phyloP scores from a whole-genome alignment of 2,797 vertebrate genomes.

The Sebastes taczanowskii region DNA sequence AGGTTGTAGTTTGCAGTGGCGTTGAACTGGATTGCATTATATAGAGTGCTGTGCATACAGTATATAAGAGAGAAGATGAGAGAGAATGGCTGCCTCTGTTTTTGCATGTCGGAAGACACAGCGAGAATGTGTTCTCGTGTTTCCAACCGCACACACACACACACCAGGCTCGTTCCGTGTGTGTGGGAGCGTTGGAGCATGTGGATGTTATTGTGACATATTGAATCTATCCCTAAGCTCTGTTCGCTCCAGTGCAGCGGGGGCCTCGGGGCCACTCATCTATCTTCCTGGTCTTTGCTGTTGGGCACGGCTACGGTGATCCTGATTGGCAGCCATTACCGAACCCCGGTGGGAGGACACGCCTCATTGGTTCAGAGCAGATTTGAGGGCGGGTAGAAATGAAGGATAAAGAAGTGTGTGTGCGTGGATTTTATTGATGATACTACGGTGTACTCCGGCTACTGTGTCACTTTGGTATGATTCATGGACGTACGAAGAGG shows the following conservation, averaged over 20 bases:
- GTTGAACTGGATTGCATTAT: neutral
- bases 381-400: constrained; percentile 59
- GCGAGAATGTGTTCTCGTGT: neutral
- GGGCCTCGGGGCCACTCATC: constrained; percentile 65
- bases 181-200: neutral
- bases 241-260: constrained; percentile 53
- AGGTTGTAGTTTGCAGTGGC: neutral
- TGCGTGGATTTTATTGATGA: constrained; percentile 63
- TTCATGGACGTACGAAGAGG: constrained; percentile 33
- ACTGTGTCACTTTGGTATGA: constrained; percentile 50
- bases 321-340: constrained; percentile 78
- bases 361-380: constrained; percentile 75
- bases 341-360: constrained; percentile 57
- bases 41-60: neutral
- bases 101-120: neutral
- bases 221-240: constrained; percentile 65
- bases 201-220: constrained; percentile 65
- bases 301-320: constrained; percentile 52
- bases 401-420: constrained; percentile 59
- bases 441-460: constrained; percentile 19
- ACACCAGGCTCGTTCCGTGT: neutral
- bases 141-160: neutral
- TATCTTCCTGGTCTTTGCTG: constrained; percentile 64
- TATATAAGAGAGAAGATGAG: neutral
- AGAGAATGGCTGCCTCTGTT: neutral